Conservation (phyloP, 2,797 vertebrate species). For the Eupleurogrammus muticus region DNA sequence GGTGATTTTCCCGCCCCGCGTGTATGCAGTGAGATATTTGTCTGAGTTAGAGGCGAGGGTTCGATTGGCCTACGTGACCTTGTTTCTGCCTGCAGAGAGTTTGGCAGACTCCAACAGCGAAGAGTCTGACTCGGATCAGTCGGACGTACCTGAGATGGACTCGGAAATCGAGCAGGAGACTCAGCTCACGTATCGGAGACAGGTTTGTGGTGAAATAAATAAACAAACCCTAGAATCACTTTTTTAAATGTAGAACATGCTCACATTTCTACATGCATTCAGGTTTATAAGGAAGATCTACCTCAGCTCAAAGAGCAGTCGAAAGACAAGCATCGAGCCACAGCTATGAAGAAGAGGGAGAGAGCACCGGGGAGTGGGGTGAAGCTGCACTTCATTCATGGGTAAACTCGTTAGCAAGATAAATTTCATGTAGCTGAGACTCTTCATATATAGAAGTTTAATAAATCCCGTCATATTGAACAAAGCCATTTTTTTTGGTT, state of each 20-base stretch:
- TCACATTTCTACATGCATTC: slow-evolving; percentile 22
- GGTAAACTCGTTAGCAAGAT: slow-evolving; percentile 80
- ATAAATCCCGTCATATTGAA: neutral
- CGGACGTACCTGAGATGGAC: slow-evolving; percentile 98
- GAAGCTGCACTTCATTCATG: slow-evolving; percentile 97
- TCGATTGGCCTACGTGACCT: slow-evolving; percentile 37
- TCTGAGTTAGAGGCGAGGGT: slow-evolving; percentile 37
- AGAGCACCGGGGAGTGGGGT: slow-evolving; percentile 90
- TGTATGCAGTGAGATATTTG: slow-evolving; percentile 15
- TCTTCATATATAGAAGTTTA: neutral
- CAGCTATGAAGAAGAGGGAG: slow-evolving; percentile 93
- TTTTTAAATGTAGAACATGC: neutral
- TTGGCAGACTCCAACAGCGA: slow-evolving; percentile 96
- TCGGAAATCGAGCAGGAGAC: slow-evolving; percentile 99
- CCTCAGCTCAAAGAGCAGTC: slow-evolving; percentile 99
- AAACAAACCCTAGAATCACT: neutral
- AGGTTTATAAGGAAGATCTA: slow-evolving; percentile 99
- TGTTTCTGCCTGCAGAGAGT: slow-evolving; percentile 85
- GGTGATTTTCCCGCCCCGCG: slow-evolving; percentile 18
- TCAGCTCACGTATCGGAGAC: slow-evolving; percentile 94
- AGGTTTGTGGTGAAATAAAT: slow-evolving; percentile 81
- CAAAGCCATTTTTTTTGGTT: slow-evolving; percentile 19
- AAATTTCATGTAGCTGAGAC: slow-evolving; percentile 1
- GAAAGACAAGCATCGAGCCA: slow-evolving; percentile 93
- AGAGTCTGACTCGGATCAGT: slow-evolving; percentile 98